Conservation (phyloP, 2,113 vertebrate genomes). For the Ochotona princeps region DNA sequence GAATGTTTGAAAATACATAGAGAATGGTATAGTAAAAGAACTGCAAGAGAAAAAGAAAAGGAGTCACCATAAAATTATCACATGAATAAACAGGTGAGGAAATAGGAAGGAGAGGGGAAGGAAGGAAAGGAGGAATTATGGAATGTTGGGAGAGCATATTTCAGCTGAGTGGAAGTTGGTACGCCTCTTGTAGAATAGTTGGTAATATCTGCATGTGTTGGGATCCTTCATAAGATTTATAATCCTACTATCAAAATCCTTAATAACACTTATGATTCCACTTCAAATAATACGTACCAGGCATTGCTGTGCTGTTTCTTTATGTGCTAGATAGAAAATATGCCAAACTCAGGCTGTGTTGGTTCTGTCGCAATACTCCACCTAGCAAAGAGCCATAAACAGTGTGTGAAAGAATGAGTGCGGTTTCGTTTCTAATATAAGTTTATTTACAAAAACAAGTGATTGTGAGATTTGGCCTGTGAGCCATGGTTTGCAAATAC, state of each 20-base stretch:
- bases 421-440: background rate
- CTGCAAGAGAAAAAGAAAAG: background rate
- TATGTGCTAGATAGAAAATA: background rate
- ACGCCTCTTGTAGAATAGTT: background rate
- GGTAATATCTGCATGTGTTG: background rate
- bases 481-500: background rate
- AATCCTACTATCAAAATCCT: background rate
- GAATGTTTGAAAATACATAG: background rate
- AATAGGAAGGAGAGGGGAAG: no score
- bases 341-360: background rate
- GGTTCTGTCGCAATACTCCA: background rate
- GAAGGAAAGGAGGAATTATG: background rate
- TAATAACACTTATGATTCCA: slow-evolving; percentile 29
- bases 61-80: background rate
- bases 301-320: background rate
- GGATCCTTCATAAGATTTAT: slow-evolving; percentile 24
- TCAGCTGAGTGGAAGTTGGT: background rate
- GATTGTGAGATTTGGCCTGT: background rate
- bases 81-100: background rate
- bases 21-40: background rate
- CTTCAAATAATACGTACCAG: background rate
- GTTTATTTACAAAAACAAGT: background rate
- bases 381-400: background rate
- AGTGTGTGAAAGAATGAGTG: fast-evolving
- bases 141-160: background rate